Conservation (phyloP, 2,113 vertebrate genomes). For the Heptranchias perlo region DNA sequence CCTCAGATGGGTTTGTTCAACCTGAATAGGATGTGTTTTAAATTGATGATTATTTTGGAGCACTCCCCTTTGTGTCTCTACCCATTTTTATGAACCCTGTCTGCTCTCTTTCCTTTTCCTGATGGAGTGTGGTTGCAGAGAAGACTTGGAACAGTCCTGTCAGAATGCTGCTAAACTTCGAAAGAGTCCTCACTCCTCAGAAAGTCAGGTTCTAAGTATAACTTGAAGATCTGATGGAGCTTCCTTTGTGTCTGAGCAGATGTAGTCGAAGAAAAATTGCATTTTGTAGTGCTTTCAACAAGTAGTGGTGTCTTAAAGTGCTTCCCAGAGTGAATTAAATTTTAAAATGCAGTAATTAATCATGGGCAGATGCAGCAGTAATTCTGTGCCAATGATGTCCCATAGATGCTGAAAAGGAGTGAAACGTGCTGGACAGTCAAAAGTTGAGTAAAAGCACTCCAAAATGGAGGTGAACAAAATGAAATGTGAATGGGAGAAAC, state of each 20-base stretch:
- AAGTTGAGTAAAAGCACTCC: background rate
- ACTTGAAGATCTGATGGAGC: background rate
- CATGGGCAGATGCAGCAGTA: background rate
- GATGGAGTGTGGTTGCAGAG: background rate
- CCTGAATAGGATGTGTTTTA: background rate
- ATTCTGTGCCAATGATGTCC: background rate
- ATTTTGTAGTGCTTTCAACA: background rate
- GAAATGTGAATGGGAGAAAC: background rate
- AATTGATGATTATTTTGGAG: background rate
- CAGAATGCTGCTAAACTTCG: background rate
- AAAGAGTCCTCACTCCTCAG: background rate
- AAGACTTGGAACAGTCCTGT: background rate
- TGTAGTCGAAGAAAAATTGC: background rate
- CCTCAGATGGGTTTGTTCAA: background rate
- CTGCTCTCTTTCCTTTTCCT: background rate
- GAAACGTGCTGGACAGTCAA: background rate
- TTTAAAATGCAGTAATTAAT: background rate
- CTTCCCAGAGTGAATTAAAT: background rate
- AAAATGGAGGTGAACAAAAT: background rate
- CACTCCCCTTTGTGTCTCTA: background rate
- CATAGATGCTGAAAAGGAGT: background rate
- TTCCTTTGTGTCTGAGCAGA: background rate
- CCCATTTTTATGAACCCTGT: background rate
- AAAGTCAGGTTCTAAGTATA: background rate
- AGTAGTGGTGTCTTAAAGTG: background rate